Evolutionary conservation across 2,888 invertebrate genomes (phyloP), one percentile per base, ranked within the genome.

Genomic region (Trissoscelio sp.): DNA sequence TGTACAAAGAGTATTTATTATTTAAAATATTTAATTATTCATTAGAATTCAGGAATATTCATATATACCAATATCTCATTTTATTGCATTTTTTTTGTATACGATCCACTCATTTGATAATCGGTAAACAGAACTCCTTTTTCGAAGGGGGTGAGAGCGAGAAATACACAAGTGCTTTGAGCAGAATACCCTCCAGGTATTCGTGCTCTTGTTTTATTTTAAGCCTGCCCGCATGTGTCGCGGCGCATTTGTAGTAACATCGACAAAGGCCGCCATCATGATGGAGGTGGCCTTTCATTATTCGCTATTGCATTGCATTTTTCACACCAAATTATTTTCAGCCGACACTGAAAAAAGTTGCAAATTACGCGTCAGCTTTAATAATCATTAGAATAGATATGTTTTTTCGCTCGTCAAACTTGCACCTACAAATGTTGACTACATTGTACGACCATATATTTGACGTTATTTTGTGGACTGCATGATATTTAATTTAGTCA

Each of bases 201-300:
- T 51, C 66, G 39, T 39, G 62, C 70, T 74, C 31, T 73, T 66
- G 70, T 72, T 82, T 82, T 75, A 72, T 78, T 79, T 77, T 46
- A 44, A 62, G 53, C 64, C 16, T 42, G 78, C 53, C 74, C 79
- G 73, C 69, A 79, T 79, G 55, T 64, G 72, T 72, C 78, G 46
- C 66, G 55, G 39, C 46, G 55, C 69, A 62, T 69, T 79, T 79
- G 79, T 46, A 73, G 53, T 55, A 42, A 72, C 64, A 78, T 78
- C 51, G 64, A 75, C 66, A 70, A 67, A 72, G 62, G 39, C 62
- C 31, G 51, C 77, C 60, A 64, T 57, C 69, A 55, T 73, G 37
- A 73, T 57, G 66, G 60, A 62, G 62, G 48, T 37, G 66, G 66
- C 28, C 72, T 75, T 81, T 81, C 77, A 77, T 72, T 66, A 39